A percentile compares a stretch with the other conserved stretches of the same genome.
These are phyloP conservation scores for Ylistrum balloti DNA, from an alignment of 1,140 invertebrate species.

Conservation along the genomic window DNA sequence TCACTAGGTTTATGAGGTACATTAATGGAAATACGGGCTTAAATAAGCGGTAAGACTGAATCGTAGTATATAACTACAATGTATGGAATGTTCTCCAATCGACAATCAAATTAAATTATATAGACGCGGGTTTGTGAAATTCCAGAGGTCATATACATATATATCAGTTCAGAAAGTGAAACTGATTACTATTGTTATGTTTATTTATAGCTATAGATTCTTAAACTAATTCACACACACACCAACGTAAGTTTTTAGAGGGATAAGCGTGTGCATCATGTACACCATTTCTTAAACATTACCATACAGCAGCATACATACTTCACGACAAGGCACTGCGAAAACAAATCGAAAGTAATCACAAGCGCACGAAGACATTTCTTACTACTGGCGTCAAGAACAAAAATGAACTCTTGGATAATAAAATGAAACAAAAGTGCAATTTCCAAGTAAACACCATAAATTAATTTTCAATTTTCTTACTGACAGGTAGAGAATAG, in stretches of 20 bases:
- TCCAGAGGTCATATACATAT: not conserved
- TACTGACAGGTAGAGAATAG: not conserved
- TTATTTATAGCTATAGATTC: too few relatives aligned
- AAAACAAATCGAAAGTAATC: not conserved
- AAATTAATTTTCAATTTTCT: constrained; percentile 16
- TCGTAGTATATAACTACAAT: not conserved
- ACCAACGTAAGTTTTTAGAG: too few relatives aligned
- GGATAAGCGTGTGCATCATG: too few relatives aligned
- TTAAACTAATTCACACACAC: too few relatives aligned
- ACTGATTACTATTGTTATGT: too few relatives aligned
- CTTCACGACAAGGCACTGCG: too few relatives aligned
- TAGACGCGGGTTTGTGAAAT: not conserved
- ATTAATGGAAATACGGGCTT: not conserved
- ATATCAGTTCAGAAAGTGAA: too few relatives aligned
- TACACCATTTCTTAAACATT: too few relatives aligned
- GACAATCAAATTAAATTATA: not conserved
- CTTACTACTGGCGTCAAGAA: not conserved
- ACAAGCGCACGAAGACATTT: not conserved
- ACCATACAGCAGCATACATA: too few relatives aligned
- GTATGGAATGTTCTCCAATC: not conserved
- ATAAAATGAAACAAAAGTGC: not conserved
- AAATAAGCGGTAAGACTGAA: not conserved
- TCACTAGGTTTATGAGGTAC: too few relatives aligned
- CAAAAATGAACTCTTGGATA: not conserved
- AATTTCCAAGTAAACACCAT: not conserved